phyloP scores from a whole-genome alignment of 2,797 vertebrate species.

The Monodelphis domestica region DNA sequence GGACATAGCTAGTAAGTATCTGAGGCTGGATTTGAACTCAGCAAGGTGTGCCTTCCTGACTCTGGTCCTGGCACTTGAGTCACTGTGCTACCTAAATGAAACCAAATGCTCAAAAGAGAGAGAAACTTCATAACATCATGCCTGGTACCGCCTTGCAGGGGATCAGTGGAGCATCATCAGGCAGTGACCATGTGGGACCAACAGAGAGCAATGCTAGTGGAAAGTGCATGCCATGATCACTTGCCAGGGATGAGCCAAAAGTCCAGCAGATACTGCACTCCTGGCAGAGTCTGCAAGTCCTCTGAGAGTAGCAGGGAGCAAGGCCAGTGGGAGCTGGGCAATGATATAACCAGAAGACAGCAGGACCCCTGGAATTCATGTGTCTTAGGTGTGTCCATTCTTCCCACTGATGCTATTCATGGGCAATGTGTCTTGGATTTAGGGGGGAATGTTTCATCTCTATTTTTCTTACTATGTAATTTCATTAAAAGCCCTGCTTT shows the following conservation, averaged over 20 bases:
- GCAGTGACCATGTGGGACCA: neutral
- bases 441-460: neutral
- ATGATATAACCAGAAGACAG: neutral
- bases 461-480: neutral
- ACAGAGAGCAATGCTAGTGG: neutral
- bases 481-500: neutral
- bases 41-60: too few species aligned
- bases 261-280: neutral
- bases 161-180: neutral
- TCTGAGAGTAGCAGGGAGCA: neutral
- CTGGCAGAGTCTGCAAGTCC: neutral
- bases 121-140: neutral
- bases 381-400: neutral
- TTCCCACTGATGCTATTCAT: neutral
- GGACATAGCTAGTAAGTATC: too few species aligned
- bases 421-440: neutral
- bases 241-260: neutral
- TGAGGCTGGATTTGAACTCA: too few species aligned
- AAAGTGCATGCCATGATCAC: neutral
- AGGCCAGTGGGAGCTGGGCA: neutral
- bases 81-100: too few species aligned
- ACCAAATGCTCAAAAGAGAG: neutral
- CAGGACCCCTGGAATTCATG: neutral
- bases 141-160: neutral
- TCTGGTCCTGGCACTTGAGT: too few species aligned